Base-by-base conservation (phyloP, 2,888 invertebrate genomes). In the Nephrotoma appendiculata region DNA sequence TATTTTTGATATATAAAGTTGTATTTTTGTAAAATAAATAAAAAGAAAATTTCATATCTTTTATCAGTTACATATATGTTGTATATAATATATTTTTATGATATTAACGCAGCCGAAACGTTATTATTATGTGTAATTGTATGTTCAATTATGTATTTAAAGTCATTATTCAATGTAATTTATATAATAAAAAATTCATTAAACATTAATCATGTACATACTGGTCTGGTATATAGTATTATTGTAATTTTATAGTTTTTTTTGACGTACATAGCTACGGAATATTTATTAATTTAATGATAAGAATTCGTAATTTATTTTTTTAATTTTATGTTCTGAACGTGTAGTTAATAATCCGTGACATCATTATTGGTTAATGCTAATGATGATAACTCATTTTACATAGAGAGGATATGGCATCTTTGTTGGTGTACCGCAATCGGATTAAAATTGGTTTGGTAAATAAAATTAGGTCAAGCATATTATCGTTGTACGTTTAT, bases 121-220 rank as follows among this genome's bases (percentile, higher is more conserved):
- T 84, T 84, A 84, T 84, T 84, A 84, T 84, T 41, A 42, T 84
- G 42, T 11, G 42, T 84, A 84, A 84, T 84, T 84, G 43, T 84
- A 43, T 6, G 42, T 84, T 84, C 84, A 84, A 84, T 84, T 84
- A 84, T 84, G 84, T 43, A 84, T 84, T 84, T 84, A 84, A 84
- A 42, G 84, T 84, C 43, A 43, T 84, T 84, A 84, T 84, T 84
- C 43, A 84, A 42, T 84, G 84, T 84, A 84, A 84, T 84, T 84
- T 84, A 84, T 84, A 42, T 84, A 42, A 71, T 71, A 71, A 71
- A 71, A 43, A 84, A 84, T 84, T 84, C 84, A 84, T 84, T 84
- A 42, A 42, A 42, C 84, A 84, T 84, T 84, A 84, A 84, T 84
- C 84, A 84, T 43, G 12, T 42, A 43, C 9, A 84, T 84, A 84